Conservation (phyloP, 2,888 invertebrate species). For the Tolmerus cingulatus region DNA sequence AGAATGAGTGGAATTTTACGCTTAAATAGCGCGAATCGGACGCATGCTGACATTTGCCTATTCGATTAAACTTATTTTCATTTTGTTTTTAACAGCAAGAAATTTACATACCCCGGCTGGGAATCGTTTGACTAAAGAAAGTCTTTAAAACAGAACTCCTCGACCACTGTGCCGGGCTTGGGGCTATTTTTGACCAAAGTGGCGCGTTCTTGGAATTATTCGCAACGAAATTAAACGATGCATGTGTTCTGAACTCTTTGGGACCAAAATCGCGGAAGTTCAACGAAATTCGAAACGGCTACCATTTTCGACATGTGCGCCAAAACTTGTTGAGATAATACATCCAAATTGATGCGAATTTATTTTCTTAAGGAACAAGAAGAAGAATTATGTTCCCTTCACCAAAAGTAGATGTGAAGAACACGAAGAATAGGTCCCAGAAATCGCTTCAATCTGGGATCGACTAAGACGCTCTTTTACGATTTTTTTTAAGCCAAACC, state of each 20-base stretch:
- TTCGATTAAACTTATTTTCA: neutral
- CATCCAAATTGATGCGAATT: neutral
- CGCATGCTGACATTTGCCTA: constrained; percentile 5
- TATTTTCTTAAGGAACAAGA: neutral
- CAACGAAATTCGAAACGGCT: neutral
- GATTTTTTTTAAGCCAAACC: neutral
- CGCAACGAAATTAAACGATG: neutral
- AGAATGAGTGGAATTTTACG: neutral
- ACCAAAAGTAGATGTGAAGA: neutral
- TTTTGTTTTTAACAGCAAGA: neutral
- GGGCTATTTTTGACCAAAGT: constrained; percentile 9
- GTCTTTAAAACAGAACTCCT: neutral
- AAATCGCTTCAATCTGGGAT: neutral
- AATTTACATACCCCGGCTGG: neutral
- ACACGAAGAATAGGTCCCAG: neutral
- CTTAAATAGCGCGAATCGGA: constrained; percentile 15
- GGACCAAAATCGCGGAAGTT: neutral
- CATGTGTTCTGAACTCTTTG: neutral
- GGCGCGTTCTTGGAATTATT: constrained; percentile 28
- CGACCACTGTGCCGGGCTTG: neutral
- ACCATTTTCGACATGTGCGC: neutral
- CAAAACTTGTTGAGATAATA: neutral
- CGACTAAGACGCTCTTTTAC: neutral
- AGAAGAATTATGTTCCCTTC: neutral
- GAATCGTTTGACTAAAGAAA: neutral